Conservation (phyloP, 30 jellyfish, hydroid and myxozoan species). For the Clytia hemisphaerica region DNA sequence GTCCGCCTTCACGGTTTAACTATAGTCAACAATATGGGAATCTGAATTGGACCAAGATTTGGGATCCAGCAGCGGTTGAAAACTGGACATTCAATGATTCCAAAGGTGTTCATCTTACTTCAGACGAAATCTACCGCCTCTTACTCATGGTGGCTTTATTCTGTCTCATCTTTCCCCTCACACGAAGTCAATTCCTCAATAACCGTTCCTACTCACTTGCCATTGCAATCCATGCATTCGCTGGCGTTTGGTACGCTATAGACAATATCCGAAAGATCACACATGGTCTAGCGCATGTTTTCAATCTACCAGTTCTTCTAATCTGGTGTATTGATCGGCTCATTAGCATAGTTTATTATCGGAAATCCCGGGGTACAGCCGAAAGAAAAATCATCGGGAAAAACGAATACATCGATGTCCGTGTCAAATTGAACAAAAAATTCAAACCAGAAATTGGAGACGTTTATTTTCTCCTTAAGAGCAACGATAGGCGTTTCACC, state of each 20-base stretch:
- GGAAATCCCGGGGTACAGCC: background rate
- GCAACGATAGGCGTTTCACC: background rate
- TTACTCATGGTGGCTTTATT: slow-evolving; percentile 2
- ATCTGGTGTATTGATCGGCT: slow-evolving; percentile 25
- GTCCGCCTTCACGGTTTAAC: slow-evolving; percentile 16
- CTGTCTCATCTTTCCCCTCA: slow-evolving; percentile 1
- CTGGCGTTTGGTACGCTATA: slow-evolving; percentile 19
- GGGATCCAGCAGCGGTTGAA: slow-evolving; percentile 33
- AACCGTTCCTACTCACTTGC: slow-evolving; percentile 6
- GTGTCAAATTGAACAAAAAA: background rate
- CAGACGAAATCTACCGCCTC: slow-evolving; percentile 17
- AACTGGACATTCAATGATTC: background rate
- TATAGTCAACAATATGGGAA: slow-evolving; percentile 7
- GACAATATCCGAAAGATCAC: slow-evolving; percentile 19
- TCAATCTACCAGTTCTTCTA: slow-evolving; percentile 10
- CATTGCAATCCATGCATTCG: slow-evolving; percentile 11
- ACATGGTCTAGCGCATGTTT: slow-evolving; percentile 21
- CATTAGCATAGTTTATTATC: background rate
- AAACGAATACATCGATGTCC: slow-evolving; percentile 11
- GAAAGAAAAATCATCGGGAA: background rate
- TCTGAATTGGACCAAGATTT: slow-evolving; percentile 19
- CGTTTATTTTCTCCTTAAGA: background rate
- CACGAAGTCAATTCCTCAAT: slow-evolving; percentile 16
- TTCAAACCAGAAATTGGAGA: background rate
- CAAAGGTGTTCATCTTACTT: slow-evolving; percentile 17